These are phyloP conservation scores for Leptodactylus fallax DNA, from an alignment of 2,797 vertebrate genomes.

Conservation along the genomic window DNA sequence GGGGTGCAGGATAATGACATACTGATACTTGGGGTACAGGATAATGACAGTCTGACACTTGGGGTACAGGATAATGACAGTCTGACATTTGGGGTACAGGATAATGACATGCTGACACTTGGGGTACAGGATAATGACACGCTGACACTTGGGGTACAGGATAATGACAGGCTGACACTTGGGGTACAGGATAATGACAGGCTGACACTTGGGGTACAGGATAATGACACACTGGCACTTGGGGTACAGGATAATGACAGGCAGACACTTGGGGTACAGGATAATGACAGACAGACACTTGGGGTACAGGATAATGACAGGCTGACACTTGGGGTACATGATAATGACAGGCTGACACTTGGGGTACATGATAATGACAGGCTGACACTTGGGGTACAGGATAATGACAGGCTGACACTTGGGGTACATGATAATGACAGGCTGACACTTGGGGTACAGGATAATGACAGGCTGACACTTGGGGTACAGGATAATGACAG, in stretches of 20 bases:
- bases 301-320: not conserved
- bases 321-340: not conserved
- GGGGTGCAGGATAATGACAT: not conserved
- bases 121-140: not conserved
- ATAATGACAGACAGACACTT: not conserved
- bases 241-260: not conserved
- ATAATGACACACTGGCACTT: not conserved
- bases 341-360: not conserved
- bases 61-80: not conserved
- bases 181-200: not conserved
- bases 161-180: not conserved
- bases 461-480: not conserved
- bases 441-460: not conserved
- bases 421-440: not conserved
- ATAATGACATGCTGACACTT: not conserved
- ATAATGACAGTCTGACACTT: not conserved
- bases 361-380: not conserved
- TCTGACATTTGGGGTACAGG: not conserved
- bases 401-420: not conserved
- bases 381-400: not conserved
- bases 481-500: not conserved
- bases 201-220: not conserved
- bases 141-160: not conserved
- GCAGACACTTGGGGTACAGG: not conserved
- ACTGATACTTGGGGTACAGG: constrained; percentile 4